Evolutionary conservation across 2,113 vertebrate species (phyloP).

Genomic region (Actenoides hombroni): DNA sequence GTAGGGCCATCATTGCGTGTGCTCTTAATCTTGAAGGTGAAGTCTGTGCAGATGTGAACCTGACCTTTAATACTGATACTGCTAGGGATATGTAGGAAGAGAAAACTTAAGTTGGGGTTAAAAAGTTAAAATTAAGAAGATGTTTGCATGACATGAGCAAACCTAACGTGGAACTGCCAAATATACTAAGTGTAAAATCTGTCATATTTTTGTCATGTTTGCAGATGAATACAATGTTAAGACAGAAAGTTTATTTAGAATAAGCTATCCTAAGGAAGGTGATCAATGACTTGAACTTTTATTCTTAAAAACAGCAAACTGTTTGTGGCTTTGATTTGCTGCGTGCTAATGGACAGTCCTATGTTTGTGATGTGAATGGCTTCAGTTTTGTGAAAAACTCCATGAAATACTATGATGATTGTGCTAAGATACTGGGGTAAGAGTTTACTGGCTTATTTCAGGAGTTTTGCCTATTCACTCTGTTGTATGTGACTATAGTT

Average conservation of each 20-base stretch:
- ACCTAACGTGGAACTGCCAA: background rate
- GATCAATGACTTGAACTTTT: constrained; percentile 1
- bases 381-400: constrained; percentile 95
- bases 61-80: background rate
- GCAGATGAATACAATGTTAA: background rate
- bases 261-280: background rate
- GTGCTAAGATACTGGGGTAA: constrained; percentile 92
- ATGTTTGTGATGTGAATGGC: constrained; percentile 91
- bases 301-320: constrained; percentile 84
- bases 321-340: constrained; percentile 92
- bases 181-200: background rate
- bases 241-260: background rate
- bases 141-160: background rate
- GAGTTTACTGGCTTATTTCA: constrained; percentile 32
- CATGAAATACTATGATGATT: constrained; percentile 94
- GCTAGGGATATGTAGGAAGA: background rate
- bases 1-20: background rate
- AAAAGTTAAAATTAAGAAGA: background rate
- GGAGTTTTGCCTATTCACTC: background rate
- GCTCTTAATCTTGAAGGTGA: background rate
- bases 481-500: background rate
- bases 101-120: background rate
- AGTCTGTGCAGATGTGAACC: background rate
- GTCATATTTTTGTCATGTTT: background rate
- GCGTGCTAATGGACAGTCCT: constrained; percentile 91